Evolutionary conservation across 2,113 vertebrate species (phyloP), one percentile per base, ranked within the genome.

Genomic region (Chionodraco myersi): DNA sequence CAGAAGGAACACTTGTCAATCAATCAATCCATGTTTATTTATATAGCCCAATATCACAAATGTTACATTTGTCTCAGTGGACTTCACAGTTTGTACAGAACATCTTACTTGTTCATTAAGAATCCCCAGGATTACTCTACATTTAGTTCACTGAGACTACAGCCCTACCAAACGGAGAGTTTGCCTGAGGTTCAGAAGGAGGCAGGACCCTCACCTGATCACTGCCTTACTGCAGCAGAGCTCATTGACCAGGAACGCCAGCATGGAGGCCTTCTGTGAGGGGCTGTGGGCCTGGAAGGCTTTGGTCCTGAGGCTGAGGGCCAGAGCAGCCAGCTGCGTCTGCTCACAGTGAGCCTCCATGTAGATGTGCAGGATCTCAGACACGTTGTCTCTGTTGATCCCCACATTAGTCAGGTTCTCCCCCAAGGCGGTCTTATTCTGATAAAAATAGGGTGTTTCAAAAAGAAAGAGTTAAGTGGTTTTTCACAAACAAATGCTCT

Each of bases 351-450:
- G 96, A 44, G 94, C 94, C 77, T 97, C 96, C 98, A 99, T 97
- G 93, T 96, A 97, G 82, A 99, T 96, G 87, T 97, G 97, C 88
- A 99, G 95, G 88, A 98, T 95, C 95, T 99, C 98, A 0, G 97
- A 99, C 63, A 97, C 97, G 16, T 97, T 99, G 91, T 98, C 96
- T 67, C 94, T 89, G 93, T 97, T 97, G 89, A 99, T 95, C 62
- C 95, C 94, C 85, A 99, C 95, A 52, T 96, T 97, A 74, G 96
- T 93, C 82, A 99, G 91, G 84, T 97, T 96, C 56, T 98, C 97
- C 63, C 97, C 97, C 77, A 99, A 95, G 84, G 95, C 92, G 18
- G 97, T 99, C 94, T 97, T 97, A 74, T 92, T 95, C 97, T 95
- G 47, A 34, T 92, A 78, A 80, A 47, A 80, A 44, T 0, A 54